Base-by-base conservation (phyloP, 2,888 invertebrate genomes). In the Anthoptus insignis region DNA sequence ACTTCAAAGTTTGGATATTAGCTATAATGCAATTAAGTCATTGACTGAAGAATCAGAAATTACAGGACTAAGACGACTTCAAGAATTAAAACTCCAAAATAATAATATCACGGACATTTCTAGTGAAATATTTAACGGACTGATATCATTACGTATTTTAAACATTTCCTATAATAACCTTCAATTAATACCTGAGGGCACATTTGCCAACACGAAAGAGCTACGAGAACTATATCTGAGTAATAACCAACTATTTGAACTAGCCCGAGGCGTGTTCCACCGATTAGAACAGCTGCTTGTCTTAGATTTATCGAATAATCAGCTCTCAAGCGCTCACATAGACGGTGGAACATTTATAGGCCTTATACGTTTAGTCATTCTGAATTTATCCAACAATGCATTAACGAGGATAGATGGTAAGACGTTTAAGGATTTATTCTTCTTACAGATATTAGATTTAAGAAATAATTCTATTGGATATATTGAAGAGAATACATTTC, bases 91-190 rank as follows among this genome's bases (percentile, higher is more conserved):
- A 75, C 90, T 99, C 72, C 96, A 97, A 83, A 95, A 97, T 82
- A 99, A 99, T 89, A 96, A 96, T 76, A 96, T 98, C 59, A 95
- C 95, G 66, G 96, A 97, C 70, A 94, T 98, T 73, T 96, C 96
- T 49, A 95, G 96, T 77, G 97, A 97, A 81, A 96, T 97, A 5
- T 94, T 98, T 76, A 95, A 96, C 73, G 97, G 97, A 52, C 94
- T 98, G 66, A 95, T 96, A 70, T 96, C 96, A 57, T 91, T 99
- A 79, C 95, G 97, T 75, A 95, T 97, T 67, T 93, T 99, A 71
- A 98, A 99, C 89, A 93, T 98, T 78, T 97, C 98, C 63, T 96
- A 97, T 87, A 99, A 99, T 88, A 95, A 95, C 76, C 91, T 99
- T 76, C 96, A 96, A 76, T 95, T 95, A 42, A 89, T 99, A 83